Base-by-base conservation (phyloP, 2,888 invertebrate genomes). In the Lithophane semibrunnea region DNA sequence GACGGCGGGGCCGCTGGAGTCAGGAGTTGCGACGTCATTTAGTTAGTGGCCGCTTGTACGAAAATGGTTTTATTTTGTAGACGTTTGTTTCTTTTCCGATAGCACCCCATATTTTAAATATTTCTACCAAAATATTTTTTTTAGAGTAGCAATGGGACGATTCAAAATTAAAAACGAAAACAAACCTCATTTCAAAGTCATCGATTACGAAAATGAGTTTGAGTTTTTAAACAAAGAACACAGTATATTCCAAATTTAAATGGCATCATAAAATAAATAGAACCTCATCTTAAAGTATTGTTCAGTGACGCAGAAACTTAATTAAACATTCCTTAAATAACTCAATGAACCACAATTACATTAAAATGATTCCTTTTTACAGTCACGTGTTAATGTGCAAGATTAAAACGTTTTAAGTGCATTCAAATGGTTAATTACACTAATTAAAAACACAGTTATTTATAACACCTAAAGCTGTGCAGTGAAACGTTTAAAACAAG, bases 11-110 rank as follows among this genome's bases (percentile, higher is more conserved):
- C 83, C 83, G 83, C 79, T 75, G 84, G 74, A 71, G 79, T 82
- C 85, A 80, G 72, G 86, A 83, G 85, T 86, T 81, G 84, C 82
- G 82, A 79, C 83, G 89, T 90, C 88, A 90, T 87, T 92, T 86
- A 79, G 87, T 87, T 87, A 88, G 80, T 79, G 82, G 81, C 54
- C 61, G 77, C 66, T 73, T 73, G 61, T 69, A 79, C 72, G 73
- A 79, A 83, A 85, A 83, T 83, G 67, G 29, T 18, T 79, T 67
- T 68, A 74, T 79, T 67, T 75, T 63, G 29, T 52, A 12, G 13
- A 16, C 52, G 16, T 5, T 42, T 13, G 21, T 21, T 1, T 37
- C 49, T 61, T 52, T 54, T 47, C 13, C 4, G 1, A 47, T 2
- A 18, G 44, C 10, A 42, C 2, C 2, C 2, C 0, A 29, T 42